Evolutionary conservation across 1,140 invertebrate genomes (phyloP).

Genomic region (Orchesella cincta): DNA sequence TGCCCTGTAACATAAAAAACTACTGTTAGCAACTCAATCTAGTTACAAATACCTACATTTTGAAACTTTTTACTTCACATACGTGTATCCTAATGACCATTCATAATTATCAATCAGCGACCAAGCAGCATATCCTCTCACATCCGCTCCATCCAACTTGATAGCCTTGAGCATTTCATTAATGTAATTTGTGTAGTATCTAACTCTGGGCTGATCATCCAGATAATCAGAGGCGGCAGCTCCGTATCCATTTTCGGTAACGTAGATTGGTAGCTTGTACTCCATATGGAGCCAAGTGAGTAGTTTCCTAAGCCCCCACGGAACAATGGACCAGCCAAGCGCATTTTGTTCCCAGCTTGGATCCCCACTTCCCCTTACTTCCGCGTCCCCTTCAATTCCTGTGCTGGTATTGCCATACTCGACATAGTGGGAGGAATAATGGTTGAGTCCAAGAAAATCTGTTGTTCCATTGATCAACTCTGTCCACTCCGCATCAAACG

Average conservation of each 20-base stretch:
- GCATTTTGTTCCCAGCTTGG: conserved; percentile 3
- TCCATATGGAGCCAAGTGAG: conserved; percentile 55
- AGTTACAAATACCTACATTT: no score
- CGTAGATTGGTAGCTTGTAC: conserved; percentile 44
- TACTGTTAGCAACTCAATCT: conserved; percentile 6
- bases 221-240: neutral
- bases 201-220: conserved; percentile 5
- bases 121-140: conserved; percentile 39
- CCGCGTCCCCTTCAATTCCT: conserved; percentile 15
- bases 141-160: conserved; percentile 41
- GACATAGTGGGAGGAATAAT: neutral
- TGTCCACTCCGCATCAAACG: conserved; percentile 53
- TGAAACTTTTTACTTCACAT: no score
- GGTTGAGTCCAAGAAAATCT: neutral
- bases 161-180: conserved; percentile 45
- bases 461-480: conserved; percentile 57
- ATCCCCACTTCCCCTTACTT: neutral
- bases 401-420: conserved; percentile 7
- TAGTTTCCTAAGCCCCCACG: conserved; percentile 55
- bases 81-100: conserved; percentile 24
- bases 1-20: neutral
- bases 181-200: conserved; percentile 35
- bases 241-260: conserved; percentile 26
- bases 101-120: conserved; percentile 36
- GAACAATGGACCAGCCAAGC: conserved; percentile 43